Conservation (phyloP, 64 coral and sea anemone species). For the Pocillopora damicornis region DNA sequence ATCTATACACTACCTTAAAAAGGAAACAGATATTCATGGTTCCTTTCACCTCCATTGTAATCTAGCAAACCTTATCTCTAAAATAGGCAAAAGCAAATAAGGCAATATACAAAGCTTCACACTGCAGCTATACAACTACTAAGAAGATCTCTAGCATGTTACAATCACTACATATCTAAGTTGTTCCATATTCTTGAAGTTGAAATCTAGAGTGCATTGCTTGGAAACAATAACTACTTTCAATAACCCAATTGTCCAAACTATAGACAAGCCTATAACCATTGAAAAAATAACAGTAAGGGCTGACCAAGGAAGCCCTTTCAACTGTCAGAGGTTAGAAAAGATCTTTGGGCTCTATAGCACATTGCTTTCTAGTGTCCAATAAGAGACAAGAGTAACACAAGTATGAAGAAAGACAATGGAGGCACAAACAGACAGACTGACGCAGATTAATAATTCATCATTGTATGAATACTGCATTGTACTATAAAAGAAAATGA, state of each 20-base stretch:
- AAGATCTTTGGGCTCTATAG: not conserved
- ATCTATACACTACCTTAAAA: not conserved
- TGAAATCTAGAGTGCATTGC: not conserved
- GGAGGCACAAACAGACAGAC: not conserved
- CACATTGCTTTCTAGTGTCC: not conserved
- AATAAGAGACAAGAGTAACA: not conserved
- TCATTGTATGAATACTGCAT: no score
- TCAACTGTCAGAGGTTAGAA: not conserved
- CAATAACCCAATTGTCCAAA: not conserved
- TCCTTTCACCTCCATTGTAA: not conserved
- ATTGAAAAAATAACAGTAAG: not conserved
- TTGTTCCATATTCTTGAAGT: not conserved
- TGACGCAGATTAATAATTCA: not conserved
- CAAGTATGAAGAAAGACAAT: not conserved
- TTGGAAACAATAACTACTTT: not conserved
- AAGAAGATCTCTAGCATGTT: not conserved
- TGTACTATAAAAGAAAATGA: no score
- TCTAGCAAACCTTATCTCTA: not conserved
- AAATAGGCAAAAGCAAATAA: not conserved
- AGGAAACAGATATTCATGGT: not conserved
- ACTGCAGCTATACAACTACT: no score
- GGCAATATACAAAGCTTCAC: not conserved
- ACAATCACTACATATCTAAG: not conserved
- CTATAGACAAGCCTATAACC: not conserved
- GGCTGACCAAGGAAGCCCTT: not conserved